phyloP scores from a whole-genome alignment of 2,113 vertebrate species.

The Malurus alboscapulatus region DNA sequence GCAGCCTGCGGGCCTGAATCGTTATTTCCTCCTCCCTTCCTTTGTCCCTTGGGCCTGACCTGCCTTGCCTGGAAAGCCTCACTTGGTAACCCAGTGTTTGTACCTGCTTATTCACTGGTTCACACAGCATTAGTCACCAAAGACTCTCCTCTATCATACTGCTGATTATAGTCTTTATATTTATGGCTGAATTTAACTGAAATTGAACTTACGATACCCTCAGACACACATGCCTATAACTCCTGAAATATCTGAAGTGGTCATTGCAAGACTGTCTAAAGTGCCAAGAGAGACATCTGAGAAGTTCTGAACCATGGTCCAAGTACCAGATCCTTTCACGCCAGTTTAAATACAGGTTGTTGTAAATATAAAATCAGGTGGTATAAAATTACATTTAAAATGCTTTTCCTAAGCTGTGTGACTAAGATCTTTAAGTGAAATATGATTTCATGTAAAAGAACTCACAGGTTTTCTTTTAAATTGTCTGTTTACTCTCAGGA shows the following conservation, averaged over 20 bases:
- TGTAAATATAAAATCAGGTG: neutral
- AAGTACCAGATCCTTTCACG: neutral
- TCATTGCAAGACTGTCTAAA: neutral
- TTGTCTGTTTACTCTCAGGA: neutral
- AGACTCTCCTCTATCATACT: neutral
- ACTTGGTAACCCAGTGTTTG: fast-evolving
- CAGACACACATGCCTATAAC: neutral
- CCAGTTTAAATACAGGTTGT: neutral
- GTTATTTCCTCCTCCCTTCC: neutral
- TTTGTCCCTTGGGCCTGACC: neutral
- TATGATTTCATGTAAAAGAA: neutral
- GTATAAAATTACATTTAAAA: neutral
- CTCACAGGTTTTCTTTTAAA: neutral
- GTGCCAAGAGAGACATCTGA: neutral
- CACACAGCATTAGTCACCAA: neutral
- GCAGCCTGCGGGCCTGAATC: neutral
- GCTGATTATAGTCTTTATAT: neutral
- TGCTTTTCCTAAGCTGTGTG: neutral
- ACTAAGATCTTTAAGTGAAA: neutral
- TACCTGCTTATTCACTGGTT: neutral
- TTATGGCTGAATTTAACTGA: neutral
- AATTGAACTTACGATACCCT: neutral
- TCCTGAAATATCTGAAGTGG: neutral
- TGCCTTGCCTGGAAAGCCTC: neutral
- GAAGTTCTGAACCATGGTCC: neutral